phyloP scores from a whole-genome alignment of 2,888 invertebrate species.

The Meganola albula region DNA sequence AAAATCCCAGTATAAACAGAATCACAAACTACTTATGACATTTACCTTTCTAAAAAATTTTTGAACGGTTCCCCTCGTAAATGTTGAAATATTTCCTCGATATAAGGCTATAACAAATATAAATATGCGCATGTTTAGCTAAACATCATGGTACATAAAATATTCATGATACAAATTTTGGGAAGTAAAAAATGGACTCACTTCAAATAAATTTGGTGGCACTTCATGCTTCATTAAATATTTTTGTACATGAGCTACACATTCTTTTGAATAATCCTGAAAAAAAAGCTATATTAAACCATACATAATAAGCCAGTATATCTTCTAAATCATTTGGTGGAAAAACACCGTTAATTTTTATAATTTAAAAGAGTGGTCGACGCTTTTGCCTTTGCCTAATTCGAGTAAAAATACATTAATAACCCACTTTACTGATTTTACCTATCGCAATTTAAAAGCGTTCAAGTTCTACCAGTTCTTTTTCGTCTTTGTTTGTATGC shows the following conservation, averaged over 20 bases:
- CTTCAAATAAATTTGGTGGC: slow-evolving; percentile 98
- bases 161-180: not conserved
- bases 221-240: slow-evolving; percentile 98
- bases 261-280: slow-evolving; percentile 98
- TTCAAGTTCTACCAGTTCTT: too few relatives aligned
- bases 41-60: slow-evolving; percentile 98
- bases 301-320: too few relatives aligned
- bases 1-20: too few relatives aligned
- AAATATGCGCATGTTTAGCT: not conserved
- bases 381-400: too few relatives aligned
- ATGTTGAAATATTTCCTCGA: slow-evolving; percentile 99
- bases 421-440: too few relatives aligned
- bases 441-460: too few relatives aligned
- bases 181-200: slow-evolving; percentile 72
- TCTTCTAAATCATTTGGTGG: too few relatives aligned
- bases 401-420: too few relatives aligned
- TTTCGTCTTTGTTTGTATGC: too few relatives aligned
- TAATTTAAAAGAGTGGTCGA: too few relatives aligned
- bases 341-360: too few relatives aligned
- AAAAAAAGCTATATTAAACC: slow-evolving; percentile 59
- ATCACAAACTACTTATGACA: not conserved
- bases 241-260: slow-evolving; percentile 98
- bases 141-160: not conserved
- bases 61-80: slow-evolving; percentile 97
- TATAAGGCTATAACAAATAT: slow-evolving; percentile 91